Conservation (phyloP, 1,140 invertebrate species). For the Micrasema minimum region DNA sequence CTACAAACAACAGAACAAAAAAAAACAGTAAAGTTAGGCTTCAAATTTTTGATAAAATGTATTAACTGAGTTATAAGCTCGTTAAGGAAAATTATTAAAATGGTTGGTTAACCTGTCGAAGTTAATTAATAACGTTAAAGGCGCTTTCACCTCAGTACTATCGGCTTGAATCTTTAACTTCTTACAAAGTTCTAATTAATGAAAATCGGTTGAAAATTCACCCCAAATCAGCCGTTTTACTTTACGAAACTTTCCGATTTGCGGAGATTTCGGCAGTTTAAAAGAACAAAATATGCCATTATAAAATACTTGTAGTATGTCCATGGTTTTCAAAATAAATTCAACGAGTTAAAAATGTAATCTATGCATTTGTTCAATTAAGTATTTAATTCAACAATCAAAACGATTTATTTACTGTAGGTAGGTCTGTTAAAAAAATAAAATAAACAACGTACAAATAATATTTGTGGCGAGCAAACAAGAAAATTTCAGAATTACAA, state of each 20-base stretch:
- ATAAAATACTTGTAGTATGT: background rate
- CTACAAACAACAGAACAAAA: too few relatives aligned
- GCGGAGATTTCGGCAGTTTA: conserved; percentile 8
- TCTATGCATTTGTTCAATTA: too few relatives aligned
- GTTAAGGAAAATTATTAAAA: conserved; percentile 5
- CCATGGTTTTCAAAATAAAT: background rate
- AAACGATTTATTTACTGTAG: too few relatives aligned
- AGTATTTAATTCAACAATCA: too few relatives aligned
- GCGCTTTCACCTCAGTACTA: conserved; percentile 32
- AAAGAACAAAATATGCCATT: conserved; percentile 1
- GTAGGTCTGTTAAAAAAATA: too few relatives aligned
- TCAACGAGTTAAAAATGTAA: too few relatives aligned
- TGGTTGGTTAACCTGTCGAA: conserved; percentile 28
- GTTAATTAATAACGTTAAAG: conserved; percentile 32
- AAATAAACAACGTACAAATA: too few relatives aligned
- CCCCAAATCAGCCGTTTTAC: conserved; percentile 23
- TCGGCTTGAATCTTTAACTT: conserved; percentile 33
- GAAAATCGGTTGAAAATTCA: conserved; percentile 34
- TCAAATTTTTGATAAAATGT: too few relatives aligned
- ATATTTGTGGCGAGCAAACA: too few relatives aligned
- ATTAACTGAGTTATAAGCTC: too few relatives aligned
- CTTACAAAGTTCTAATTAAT: conserved; percentile 39
- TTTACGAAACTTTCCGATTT: conserved; percentile 22
- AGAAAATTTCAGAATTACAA: too few relatives aligned
- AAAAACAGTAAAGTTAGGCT: too few relatives aligned